Percentiles rank a stretch among this genome's conserved stretches.
phyloP scores from a whole-genome alignment of 1,140 invertebrate species.

The Campoletis sonorensis region DNA sequence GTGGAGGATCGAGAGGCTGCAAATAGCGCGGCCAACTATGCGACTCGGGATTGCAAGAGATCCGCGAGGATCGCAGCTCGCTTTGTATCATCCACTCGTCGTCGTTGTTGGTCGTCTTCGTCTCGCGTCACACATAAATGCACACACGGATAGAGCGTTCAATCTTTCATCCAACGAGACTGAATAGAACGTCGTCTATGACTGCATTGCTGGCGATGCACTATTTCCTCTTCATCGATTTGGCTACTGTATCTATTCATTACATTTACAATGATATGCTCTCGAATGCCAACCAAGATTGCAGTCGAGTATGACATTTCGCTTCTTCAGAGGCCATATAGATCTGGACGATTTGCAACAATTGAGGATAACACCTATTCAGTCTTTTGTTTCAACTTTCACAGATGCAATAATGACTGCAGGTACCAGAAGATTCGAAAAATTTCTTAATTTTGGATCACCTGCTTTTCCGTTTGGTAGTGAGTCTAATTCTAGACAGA shows the following conservation, averaged over 20 bases:
- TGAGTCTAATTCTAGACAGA: neutral
- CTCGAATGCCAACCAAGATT: conserved; percentile 67
- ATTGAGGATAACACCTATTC: no score
- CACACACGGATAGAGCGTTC: conserved; percentile 49
- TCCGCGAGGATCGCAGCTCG: neutral
- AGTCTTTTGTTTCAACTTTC: no score
- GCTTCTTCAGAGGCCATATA: no score
- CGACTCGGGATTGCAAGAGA: conserved; percentile 27
- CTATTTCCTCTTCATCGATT: conserved; percentile 27
- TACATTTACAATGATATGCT: conserved; percentile 65
- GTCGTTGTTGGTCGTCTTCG: conserved; percentile 25
- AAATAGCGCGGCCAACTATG: conserved; percentile 60
- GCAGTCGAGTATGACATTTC: conserved; percentile 47
- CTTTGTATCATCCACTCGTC: conserved; percentile 28
- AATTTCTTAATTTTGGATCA: neutral
- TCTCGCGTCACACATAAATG: conserved; percentile 48
- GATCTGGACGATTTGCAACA: no score
- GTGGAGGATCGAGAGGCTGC: conserved; percentile 54
- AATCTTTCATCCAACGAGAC: conserved; percentile 61
- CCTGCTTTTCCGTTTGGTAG: neutral
- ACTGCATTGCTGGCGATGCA: neutral
- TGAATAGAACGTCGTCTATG: conserved; percentile 68
- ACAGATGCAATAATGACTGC: no score
- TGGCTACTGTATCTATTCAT: conserved; percentile 65
- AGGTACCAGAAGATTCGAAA: neutral